Base-by-base conservation (phyloP, 2,797 vertebrate species). In the Onychomys leucogaster region DNA sequence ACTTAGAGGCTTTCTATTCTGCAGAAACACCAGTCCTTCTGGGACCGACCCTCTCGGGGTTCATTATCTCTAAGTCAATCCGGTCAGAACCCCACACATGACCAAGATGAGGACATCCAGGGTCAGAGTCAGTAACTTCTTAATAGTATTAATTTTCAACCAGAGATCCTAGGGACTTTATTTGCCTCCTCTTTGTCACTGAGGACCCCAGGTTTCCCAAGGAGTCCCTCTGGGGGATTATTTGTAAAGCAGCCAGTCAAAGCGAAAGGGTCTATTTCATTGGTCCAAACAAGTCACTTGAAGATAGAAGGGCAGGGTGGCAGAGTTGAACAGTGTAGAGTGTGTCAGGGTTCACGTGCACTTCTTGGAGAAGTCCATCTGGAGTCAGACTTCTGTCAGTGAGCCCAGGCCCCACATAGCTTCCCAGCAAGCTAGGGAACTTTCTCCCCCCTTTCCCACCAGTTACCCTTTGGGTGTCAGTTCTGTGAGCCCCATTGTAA, bases 221-320 rank as follows among this genome's bases (percentile, higher is more conserved):
- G 90, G 37, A 89, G 41, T 17, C 19, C 9, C n/a, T 34, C 13
- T 59, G 14, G 32, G 91, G 76, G 59, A 57, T 69, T 88, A 43
- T 57, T 7, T 78, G 14, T 41, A 80, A 21, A 17, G n/a, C 75
- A 78, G 27, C 52, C n/a, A 29, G 4, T 34, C 63, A 91, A 46
- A 34, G 23, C 46, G 63, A 91, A 90, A 88, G 77, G 57, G 67
- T 34, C 21, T 25, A 16, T 46, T 52, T 86, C 29, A 63, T 32
- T 86, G 57, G 57, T 43, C 86, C 43, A 21, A 78, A 81, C 90
- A 65, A 92, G 84, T 88, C 32, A 80, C 85, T 84, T 85, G 6
- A 81, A 34, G 57, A 67, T 27, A 37, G 29, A 69, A 52, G 52
- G 43, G 59, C 82, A 19, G 55, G 29, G 17, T 63, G 37, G 7